These are phyloP conservation scores for Sebastes hubbsi DNA, from an alignment of 2,797 vertebrate species.

Conservation along the genomic window DNA sequence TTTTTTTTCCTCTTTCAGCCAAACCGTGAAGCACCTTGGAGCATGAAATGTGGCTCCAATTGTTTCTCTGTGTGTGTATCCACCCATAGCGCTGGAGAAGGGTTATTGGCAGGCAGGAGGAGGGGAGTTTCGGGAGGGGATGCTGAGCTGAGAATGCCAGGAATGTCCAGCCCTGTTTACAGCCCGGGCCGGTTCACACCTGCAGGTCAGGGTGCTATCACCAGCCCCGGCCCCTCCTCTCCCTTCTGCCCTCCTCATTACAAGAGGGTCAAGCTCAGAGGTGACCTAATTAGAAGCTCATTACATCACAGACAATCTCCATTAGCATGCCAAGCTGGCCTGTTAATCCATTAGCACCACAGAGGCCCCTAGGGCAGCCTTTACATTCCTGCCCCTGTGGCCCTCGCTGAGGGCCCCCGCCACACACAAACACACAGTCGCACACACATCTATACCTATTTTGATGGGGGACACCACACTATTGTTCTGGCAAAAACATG, in stretches of 20 bases:
- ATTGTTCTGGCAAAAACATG: background rate
- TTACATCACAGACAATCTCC: conserved; percentile 93
- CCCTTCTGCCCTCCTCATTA: conserved; percentile 82
- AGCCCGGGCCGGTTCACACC: conserved; percentile 83
- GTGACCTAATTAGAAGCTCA: conserved; percentile 98
- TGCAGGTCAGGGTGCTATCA: conserved; percentile 87
- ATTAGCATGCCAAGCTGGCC: conserved; percentile 91
- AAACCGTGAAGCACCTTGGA: conserved; percentile 71
- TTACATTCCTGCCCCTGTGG: conserved; percentile 86
- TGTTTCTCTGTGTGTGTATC: conserved; percentile 78
- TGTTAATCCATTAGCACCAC: conserved; percentile 91
- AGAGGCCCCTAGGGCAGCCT: conserved; percentile 83
- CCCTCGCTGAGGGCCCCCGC: conserved; percentile 68
- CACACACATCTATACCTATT: conserved; percentile 35
- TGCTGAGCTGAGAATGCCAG: conserved; percentile 81
- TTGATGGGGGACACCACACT: conserved; percentile 21
- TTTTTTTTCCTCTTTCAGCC: conserved; percentile 50
- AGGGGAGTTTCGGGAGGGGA: conserved; percentile 76
- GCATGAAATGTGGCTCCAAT: conserved; percentile 80
- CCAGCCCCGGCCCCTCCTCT: conserved; percentile 75
- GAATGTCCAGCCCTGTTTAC: conserved; percentile 85
- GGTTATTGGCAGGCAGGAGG: conserved; percentile 79
- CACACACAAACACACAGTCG: conserved; percentile 62
- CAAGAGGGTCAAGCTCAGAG: conserved; percentile 93
- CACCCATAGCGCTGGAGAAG: conserved; percentile 68